Percentiles rank a stretch among this genome's conserved stretches.
phyloP scores from a whole-genome alignment of 2,888 invertebrate species.

The Vesta saturnalis region DNA sequence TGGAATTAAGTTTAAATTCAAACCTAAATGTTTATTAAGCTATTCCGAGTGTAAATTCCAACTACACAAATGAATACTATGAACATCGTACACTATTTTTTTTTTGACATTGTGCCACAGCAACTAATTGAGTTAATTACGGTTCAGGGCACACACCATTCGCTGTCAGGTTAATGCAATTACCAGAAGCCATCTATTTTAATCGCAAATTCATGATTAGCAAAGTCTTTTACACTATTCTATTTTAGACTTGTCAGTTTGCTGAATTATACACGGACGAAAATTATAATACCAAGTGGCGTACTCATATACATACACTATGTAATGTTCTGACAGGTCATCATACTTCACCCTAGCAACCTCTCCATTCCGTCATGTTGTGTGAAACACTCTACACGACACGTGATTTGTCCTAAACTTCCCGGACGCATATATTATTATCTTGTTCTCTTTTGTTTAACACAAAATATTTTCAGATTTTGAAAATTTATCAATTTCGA shows the following conservation, averaged over 20 bases:
- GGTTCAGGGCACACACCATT: slow-evolving; percentile 43
- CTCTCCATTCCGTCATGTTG: slow-evolving; percentile 36
- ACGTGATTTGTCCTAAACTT: slow-evolving; percentile 44
- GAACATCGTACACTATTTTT: not conserved
- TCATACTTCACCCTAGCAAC: slow-evolving; percentile 35
- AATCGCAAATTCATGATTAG: slow-evolving; percentile 43
- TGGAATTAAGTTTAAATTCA: slow-evolving; percentile 8
- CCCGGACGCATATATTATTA: no score
- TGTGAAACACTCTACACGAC: slow-evolving; percentile 43
- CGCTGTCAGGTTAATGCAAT: slow-evolving; percentile 49
- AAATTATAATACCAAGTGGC: not conserved
- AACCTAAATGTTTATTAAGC: not conserved
- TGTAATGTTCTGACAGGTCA: slow-evolving; percentile 38
- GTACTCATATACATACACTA: slow-evolving; percentile 19
- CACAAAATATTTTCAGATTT: no score
- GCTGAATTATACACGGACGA: slow-evolving; percentile 11
- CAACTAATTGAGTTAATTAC: slow-evolving; percentile 38
- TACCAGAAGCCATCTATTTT: slow-evolving; percentile 49
- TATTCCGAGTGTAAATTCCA: not conserved
- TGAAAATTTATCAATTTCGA: not conserved
- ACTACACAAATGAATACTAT: not conserved
- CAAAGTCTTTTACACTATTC: slow-evolving; percentile 35
- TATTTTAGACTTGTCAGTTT: slow-evolving; percentile 33
- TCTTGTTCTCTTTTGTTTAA: no score
- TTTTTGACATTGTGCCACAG: slow-evolving; percentile 32